A percentile compares a stretch with the other conserved stretches of the same genome.
phyloP scores from a whole-genome alignment of 1,140 invertebrate species.

The Meloidogyne chitwoodi region DNA sequence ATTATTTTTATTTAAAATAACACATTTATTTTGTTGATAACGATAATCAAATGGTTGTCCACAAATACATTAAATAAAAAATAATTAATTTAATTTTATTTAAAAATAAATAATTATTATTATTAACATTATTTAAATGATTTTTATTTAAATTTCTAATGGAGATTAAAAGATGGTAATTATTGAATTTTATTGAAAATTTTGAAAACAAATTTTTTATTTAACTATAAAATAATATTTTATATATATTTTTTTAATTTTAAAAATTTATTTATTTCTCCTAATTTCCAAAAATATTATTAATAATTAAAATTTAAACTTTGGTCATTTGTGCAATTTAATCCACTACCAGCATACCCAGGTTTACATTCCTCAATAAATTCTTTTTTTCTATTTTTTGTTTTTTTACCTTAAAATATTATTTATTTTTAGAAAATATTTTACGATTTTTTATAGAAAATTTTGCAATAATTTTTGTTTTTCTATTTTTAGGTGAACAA shows the following conservation, averaged over 20 bases:
- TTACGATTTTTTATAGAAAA: slow-evolving; percentile 10
- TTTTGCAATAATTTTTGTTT: slow-evolving; percentile 17
- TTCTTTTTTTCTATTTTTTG: slow-evolving; percentile 23
- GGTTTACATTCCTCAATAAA: slow-evolving; percentile 40
- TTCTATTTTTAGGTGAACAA: slow-evolving; percentile 16
- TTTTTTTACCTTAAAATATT: background rate
- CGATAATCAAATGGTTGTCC: slow-evolving; percentile 35
- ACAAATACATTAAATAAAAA: slow-evolving; percentile 30
- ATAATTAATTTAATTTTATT: slow-evolving; percentile 3
- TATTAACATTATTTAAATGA: too few relatives aligned
- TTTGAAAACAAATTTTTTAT: too few relatives aligned
- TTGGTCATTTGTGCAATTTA: slow-evolving; percentile 39
- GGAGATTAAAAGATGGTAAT: too few relatives aligned
- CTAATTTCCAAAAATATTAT: too few relatives aligned
- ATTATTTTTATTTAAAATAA: background rate
- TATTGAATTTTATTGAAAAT: too few relatives aligned
- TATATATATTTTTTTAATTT: too few relatives aligned
- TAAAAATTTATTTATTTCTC: too few relatives aligned
- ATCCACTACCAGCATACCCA: slow-evolving; percentile 39
- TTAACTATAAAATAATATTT: too few relatives aligned
- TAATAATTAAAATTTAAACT: slow-evolving; percentile 10
- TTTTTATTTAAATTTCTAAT: too few relatives aligned
- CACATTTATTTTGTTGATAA: slow-evolving; percentile 36
- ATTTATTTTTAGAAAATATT: slow-evolving; percentile 11
- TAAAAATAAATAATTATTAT: background rate